Evolutionary conservation across 2,888 invertebrate species (phyloP).

Genomic region (Dascillus cervinus): DNA sequence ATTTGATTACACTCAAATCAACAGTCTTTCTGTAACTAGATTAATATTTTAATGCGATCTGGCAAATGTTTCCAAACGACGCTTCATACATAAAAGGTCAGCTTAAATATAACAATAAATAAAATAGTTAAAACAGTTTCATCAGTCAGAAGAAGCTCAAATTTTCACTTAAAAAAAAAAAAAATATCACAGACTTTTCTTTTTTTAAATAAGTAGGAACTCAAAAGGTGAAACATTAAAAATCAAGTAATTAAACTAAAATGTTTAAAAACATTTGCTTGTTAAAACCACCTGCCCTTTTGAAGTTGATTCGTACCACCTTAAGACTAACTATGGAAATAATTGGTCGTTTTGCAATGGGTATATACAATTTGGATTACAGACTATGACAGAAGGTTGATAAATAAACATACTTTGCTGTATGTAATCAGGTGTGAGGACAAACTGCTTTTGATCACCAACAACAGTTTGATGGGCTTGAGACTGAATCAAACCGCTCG

Average conservation of each 20-base stretch:
- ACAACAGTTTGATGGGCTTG: constrained; percentile 17
- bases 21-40: not conserved
- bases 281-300: constrained; percentile 8
- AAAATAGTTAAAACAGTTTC: constrained; percentile 1
- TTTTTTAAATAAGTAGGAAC: no score
- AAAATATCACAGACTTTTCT: constrained; percentile 18
- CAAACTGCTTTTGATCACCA: constrained; percentile 56
- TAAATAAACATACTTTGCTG: constrained; percentile 76
- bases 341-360: constrained; percentile 44
- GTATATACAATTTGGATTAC: constrained; percentile 41
- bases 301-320: constrained; percentile 4
- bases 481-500: constrained; percentile 12
- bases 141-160: no score
- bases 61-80: constrained; percentile 17
- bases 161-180: constrained; percentile 6
- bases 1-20: constrained; percentile 5
- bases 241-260: constrained; percentile 2
- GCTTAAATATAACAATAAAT: not conserved
- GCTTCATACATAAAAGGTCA: not conserved
- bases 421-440: constrained; percentile 86
- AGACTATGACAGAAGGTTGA: constrained; percentile 42
- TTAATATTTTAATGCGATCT: constrained; percentile 4
- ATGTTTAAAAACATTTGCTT: constrained; percentile 17
- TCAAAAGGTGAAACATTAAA: no score
- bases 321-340: no score